Evolutionary conservation across 1,140 invertebrate species (phyloP), one percentile per base, ranked within the genome.

Genomic region (Cydia strobilella): DNA sequence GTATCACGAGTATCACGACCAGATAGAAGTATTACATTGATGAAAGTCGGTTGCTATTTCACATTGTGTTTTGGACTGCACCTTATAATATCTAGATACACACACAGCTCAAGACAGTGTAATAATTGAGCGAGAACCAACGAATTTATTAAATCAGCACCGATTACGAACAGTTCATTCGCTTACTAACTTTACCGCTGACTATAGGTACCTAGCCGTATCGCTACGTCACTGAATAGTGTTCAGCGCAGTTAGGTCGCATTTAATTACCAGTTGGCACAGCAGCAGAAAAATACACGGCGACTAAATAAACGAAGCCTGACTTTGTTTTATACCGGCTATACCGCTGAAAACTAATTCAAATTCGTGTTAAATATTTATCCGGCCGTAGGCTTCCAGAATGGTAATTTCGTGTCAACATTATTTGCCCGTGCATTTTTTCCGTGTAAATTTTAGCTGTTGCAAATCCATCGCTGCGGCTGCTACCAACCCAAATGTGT

Each of bases 401-500:
- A 91, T 91, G 86, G 84, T 89, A 89, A 91, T 90, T 86, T 85
- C 79, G 82, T 81, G 84, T 89, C 87, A 89, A 87, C 86, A 88
- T 79, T 63, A 75, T 76, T 79, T 73, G 78, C 78, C 78, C 76
- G 71, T 89, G 85, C 86, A 89, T 90, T 90, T 90, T 90, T 86
- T 82, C 82, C 80, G 83, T 81, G 81, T 80, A 78, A 79, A 79
- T 79, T 79, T 73, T 77, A 75, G 77, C 79, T 77, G 74, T 79
- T 85, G 81, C 85, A 87, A 88, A 82, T 81, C 76, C 76, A 76
- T 69, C 59, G 72, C 76, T 71, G 74, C 69, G 62, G 73, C 76
- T 71, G 74, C 69, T 51, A 76, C 76, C 74, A 63, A 82, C 74
- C 78, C 80, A 76, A 81, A 85, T 80, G 75, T 79, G 51, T 69